These are phyloP conservation scores for Mellilla xanthometata DNA, from an alignment of 2,888 invertebrate species.

Conservation along the genomic window DNA sequence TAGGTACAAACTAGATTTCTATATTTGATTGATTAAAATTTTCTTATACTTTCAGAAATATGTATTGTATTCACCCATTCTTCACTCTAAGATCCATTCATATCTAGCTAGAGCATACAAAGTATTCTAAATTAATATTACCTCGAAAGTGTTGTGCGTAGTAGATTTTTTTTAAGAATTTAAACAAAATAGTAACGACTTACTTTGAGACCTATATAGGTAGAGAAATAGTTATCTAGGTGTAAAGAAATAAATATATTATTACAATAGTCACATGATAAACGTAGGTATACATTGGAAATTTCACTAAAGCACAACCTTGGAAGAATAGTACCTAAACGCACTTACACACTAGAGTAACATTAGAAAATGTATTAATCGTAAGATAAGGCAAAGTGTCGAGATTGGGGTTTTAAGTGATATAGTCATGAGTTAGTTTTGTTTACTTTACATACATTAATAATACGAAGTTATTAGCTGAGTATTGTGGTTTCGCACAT, in stretches of 20 bases:
- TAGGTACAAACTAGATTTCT: no score
- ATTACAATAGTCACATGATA: conserved; percentile 49
- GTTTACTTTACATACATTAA: no score
- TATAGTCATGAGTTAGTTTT: conserved; percentile 6
- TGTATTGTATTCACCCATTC: conserved; percentile 31
- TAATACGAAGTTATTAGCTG: no score
- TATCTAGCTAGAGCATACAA: no score
- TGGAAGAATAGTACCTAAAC: conserved; percentile 81
- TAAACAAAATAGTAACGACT: conserved; percentile 45
- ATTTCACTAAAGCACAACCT: conserved; percentile 82
- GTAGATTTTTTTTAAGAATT: conserved; percentile 74
- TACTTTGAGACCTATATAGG: conserved; percentile 60
- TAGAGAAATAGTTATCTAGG: conserved; percentile 47
- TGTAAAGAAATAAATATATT: conserved; percentile 47
- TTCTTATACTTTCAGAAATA: conserved; percentile 34
- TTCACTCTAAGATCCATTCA: no score
- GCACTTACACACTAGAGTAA: conserved; percentile 74
- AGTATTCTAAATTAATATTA: conserved; percentile 37
- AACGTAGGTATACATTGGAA: conserved; percentile 59
- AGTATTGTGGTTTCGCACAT: no score
- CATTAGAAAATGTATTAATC: conserved; percentile 69
- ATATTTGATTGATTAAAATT: no score
- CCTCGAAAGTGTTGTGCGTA: conserved; percentile 78
- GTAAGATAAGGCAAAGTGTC: conserved; percentile 77
- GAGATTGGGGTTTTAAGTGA: conserved; percentile 70